phyloP scores from a whole-genome alignment of 2,888 invertebrate species.

The Dicranocentrus wangi region DNA sequence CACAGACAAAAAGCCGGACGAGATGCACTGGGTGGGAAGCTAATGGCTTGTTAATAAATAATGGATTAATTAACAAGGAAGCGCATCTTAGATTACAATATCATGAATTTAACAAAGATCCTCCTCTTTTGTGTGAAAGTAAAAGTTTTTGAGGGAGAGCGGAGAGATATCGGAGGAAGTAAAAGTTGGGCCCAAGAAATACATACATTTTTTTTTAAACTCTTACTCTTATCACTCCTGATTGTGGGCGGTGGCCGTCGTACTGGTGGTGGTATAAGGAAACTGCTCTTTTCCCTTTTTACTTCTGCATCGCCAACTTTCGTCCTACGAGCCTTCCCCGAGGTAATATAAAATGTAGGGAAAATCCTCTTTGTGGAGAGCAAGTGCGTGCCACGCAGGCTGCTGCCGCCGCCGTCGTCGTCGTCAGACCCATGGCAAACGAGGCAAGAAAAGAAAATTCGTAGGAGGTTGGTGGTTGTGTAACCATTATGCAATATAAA shows the following conservation, averaged over 20 bases:
- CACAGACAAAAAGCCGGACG: conserved; percentile 16
- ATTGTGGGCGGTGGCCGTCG: conserved; percentile 9
- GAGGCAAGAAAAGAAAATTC: conserved; percentile 8
- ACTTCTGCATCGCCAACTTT: conserved; percentile 26
- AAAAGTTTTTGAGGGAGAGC: conserved; percentile 28
- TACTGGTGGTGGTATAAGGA: conserved; percentile 26
- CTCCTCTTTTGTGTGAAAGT: conserved; percentile 42
- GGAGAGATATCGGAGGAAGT: conserved; percentile 1
- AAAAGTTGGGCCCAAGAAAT: not conserved
- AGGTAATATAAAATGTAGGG: conserved; percentile 57
- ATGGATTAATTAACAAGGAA: conserved; percentile 64
- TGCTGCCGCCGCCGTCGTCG: not conserved
- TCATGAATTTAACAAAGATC: conserved; percentile 50
- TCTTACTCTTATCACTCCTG: conserved; percentile 7
- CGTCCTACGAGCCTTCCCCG: conserved; percentile 23
- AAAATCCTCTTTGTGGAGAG: conserved; percentile 25
- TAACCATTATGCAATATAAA: conserved; percentile 52
- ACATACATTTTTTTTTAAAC: not conserved
- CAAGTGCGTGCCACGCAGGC: no score
- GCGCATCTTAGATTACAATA: conserved; percentile 62
- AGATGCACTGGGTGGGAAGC: conserved; percentile 47
- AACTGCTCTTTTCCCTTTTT: conserved; percentile 23
- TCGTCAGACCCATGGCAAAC: not conserved
- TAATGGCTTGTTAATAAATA: conserved; percentile 65
- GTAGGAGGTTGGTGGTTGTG: not conserved